Base-by-base conservation (phyloP, 1,140 invertebrate species). In the Pogonomyrmex californicus region DNA sequence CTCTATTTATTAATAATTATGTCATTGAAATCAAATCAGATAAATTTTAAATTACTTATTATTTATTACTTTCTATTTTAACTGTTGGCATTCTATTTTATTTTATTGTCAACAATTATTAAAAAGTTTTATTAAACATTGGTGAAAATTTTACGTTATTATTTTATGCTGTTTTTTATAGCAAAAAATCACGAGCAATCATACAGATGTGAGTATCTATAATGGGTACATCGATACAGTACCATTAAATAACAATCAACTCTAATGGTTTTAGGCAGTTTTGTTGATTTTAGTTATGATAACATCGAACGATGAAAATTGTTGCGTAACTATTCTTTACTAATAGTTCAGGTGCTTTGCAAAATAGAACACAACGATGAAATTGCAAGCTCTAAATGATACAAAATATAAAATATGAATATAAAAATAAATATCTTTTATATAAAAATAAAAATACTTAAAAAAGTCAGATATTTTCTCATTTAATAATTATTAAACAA, bases 241-340 rank as follows among this genome's bases (percentile, higher is more conserved):
- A 17, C 33, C 44, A 79, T 79, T 79, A 79, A 79, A 66, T 47
- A 68, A 62, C 54, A 68, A 44, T 47, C n/a, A 68, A 79, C 47
- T 79, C 47, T 79, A 66, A 79, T 79, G 9, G 47, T 41, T 23
- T 36, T 66, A 68, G 62, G 33, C 62, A 54, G n/a, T 79, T 68
- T 68, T n/a, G 7, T n/a, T 51, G 77, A 79, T 65, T 79, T 79
- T 9, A 58, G 47, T 68, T n/a, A 66, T 49, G 62, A 79, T 79
- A 47, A 47, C 10, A 23, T 23, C 7, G 36, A 68, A 68, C 47
- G 33, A 79, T 79, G 47, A 36, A 78, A 78, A 79, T 79, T 79
- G 60, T 79, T 66, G 62, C n/a, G 47, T 68, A 68, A 79, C 12
- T 68, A 36, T 79, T 79, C 62, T 79, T 66, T 79, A 68, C n/a